These are phyloP conservation scores for Coecobrya sp. DNA, from an alignment of 2,888 invertebrate genomes.

Conservation along the genomic window DNA sequence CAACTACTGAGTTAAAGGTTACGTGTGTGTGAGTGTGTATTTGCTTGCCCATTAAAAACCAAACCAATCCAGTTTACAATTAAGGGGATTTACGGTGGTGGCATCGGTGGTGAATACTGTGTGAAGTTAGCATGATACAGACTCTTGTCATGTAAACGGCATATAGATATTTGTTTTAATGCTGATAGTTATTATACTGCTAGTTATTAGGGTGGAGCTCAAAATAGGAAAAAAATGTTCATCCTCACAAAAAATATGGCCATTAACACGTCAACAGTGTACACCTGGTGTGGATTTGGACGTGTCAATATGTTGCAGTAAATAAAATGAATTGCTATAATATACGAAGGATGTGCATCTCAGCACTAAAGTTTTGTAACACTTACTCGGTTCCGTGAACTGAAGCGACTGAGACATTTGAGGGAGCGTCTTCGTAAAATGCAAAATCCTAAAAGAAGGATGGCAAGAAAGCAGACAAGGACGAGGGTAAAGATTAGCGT, in stretches of 20 bases:
- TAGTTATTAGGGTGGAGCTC: neutral
- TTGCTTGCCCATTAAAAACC: neutral
- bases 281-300: constrained; percentile 53
- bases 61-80: neutral
- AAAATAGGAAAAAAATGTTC: too few relatives aligned
- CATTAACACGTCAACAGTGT: constrained; percentile 61
- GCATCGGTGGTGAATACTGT: neutral
- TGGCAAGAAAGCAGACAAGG: constrained; percentile 54
- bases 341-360: too few relatives aligned
- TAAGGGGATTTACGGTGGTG: neutral
- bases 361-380: neutral
- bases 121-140: neutral
- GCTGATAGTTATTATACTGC: neutral
- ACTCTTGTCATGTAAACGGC: neutral
- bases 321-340: constrained; percentile 21
- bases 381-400: constrained; percentile 61
- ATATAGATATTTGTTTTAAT: neutral
- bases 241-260: neutral
- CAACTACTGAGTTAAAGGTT: neutral
- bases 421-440: constrained; percentile 66
- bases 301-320: neutral
- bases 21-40: neutral
- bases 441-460: constrained; percentile 66
- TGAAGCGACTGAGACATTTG: constrained; percentile 68
- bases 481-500: constrained; percentile 54